phyloP scores from a whole-genome alignment of 2,888 invertebrate species.

The Dynastes hyllus region DNA sequence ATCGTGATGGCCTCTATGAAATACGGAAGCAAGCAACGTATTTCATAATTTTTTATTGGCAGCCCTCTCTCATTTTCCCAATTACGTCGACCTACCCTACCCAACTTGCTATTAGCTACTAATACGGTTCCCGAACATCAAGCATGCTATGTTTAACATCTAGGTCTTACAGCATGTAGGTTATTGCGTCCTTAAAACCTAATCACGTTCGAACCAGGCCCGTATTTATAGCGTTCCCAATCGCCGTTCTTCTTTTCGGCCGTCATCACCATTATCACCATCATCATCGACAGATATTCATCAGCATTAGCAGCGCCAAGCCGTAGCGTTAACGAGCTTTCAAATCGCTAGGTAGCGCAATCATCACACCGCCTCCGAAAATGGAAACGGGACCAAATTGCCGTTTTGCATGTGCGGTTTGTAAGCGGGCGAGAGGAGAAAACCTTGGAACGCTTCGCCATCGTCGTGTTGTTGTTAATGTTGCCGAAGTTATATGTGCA shows the following conservation, averaged over 20 bases:
- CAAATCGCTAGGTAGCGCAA: conserved; percentile 3
- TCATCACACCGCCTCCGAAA: conserved; percentile 5
- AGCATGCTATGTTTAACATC: conserved; percentile 9
- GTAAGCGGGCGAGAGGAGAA: not conserved
- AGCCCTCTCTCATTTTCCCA: not conserved
- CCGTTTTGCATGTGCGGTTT: conserved; percentile 39
- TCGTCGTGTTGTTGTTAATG: conserved; percentile 4
- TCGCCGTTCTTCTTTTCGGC: not conserved
- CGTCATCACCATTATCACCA: conserved; percentile 15
- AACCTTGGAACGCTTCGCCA: not conserved
- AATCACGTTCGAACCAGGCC: conserved; percentile 4
- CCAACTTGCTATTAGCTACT: not conserved
- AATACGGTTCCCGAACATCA: not conserved
- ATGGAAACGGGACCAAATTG: conserved; percentile 32
- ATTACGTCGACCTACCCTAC: not conserved
- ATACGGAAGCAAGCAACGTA: not conserved
- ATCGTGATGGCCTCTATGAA: not conserved
- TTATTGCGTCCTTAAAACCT: conserved; percentile 5
- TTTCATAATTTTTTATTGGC: not conserved
- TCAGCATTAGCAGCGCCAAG: conserved; percentile 41
- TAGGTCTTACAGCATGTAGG: not conserved
- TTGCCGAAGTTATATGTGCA: conserved; percentile 13
- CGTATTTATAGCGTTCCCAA: conserved; percentile 26
- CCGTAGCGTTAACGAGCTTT: not conserved
- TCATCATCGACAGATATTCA: conserved; percentile 46